A percentile compares a stretch with the other conserved stretches of the same genome.
phyloP scores from a whole-genome alignment of 2,797 vertebrate species.

The Salarias fasciatus region DNA sequence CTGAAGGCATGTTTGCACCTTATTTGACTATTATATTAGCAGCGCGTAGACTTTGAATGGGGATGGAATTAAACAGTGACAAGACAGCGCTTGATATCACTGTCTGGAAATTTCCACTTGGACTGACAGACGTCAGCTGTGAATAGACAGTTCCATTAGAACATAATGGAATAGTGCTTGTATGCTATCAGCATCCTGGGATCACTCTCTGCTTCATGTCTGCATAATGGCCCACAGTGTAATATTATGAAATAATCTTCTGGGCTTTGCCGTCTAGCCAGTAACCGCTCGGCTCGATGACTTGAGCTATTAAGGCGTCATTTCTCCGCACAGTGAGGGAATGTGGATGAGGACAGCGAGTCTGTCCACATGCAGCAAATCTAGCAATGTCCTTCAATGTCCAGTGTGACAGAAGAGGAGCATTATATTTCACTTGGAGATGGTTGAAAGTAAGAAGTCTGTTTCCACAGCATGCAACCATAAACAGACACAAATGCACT shows the following conservation, averaged over 20 bases:
- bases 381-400: no score
- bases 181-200: constrained; percentile 7
- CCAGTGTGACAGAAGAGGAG: constrained; percentile 15
- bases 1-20: constrained; percentile 49
- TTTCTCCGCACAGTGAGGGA: constrained; percentile 63
- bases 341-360: constrained; percentile 36
- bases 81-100: constrained; percentile 3
- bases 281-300: constrained; percentile 61
- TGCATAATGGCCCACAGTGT: constrained; percentile 22
- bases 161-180: constrained; percentile 8
- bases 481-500: background rate
- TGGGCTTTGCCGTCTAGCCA: constrained; percentile 45
- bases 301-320: constrained; percentile 64
- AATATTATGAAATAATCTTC: constrained; percentile 37
- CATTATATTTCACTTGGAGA: constrained; percentile 24
- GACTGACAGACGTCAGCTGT: constrained; percentile 17
- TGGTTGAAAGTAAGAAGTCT: constrained; percentile 7
- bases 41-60: background rate
- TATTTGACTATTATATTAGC: constrained; percentile 19
- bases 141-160: constrained; percentile 12
- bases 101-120: constrained; percentile 5
- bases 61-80: constrained; percentile 21
- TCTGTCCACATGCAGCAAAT: constrained; percentile 8
- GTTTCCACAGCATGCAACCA: background rate
- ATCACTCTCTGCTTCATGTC: constrained; percentile 14